Base-by-base conservation (phyloP, 92 coral and sea anemone species). In the Umimayanthus chanpuru region DNA sequence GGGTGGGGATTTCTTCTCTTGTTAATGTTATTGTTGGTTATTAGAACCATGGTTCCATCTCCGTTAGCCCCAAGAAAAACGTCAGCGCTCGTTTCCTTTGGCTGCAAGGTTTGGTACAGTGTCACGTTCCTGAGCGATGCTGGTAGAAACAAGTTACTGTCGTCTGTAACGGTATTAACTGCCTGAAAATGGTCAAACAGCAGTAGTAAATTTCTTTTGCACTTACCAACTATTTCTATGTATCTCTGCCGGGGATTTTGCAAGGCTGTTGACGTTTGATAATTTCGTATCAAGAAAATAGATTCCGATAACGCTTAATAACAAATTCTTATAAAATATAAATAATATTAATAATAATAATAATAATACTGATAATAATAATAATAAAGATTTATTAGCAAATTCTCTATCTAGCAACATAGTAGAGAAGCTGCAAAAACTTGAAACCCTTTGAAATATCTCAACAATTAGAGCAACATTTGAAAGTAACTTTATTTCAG, bases 171-270 rank as follows among this genome's bases (percentile, higher is more conserved):
- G 70, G 70, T 23, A 64, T 4, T 64, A 64, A 64, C 70, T 64
- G 70, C 70, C 70, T 64, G 70, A 64, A 64, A 64, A 64, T 64
- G 70, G 70, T 64, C 70, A 64, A 64, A 64, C 70, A 64, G 70
- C 70, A 64, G 5, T 4, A 64, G 70, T 64, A 64, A 64, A 64
- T 64, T 64, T 64, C 70, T 56, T 56, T 56, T 0, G 66, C 66
- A 56, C 66, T 20, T 20, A 56, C 66, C 66, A 56, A 2, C 66
- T 2, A 56, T 56, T 56, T 56, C 66, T 56, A 56, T 56, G 66
- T 56, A 20, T 56, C 66, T 56, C 66, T 56, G 66, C 66, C 66
- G 66, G 66, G 65, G 16, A 55, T 55, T 55, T 55, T 55, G 16
- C 65, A 55, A 55, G 65, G 65, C 65, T 55, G 16, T 55, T 55